phyloP scores from a whole-genome alignment of 2,797 vertebrate species.

The Periparus ater region DNA sequence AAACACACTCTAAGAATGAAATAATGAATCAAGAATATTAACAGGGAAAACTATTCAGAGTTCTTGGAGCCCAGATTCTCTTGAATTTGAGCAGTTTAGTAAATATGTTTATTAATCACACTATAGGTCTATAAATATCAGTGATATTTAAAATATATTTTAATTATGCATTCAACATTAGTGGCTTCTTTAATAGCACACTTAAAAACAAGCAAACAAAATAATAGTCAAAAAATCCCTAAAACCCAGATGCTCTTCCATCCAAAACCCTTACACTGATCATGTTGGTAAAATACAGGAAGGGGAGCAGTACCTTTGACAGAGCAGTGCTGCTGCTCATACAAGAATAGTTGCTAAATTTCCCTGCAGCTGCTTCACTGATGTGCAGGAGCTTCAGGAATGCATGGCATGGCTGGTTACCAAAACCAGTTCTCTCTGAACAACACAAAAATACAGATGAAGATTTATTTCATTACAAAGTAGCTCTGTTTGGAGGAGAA shows the following conservation, averaged over 20 bases:
- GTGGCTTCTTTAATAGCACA: not conserved
- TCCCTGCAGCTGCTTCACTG: not conserved
- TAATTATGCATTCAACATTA: not conserved
- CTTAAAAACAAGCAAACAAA: not conserved
- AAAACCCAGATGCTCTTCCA: not conserved
- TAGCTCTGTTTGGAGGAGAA: not conserved
- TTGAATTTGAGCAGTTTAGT: not conserved
- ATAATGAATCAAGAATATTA: not conserved
- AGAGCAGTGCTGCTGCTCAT: not conserved
- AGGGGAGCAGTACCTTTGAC: not conserved
- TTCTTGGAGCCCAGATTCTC: not conserved
- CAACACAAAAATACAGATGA: not conserved
- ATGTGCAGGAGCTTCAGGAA: not conserved
- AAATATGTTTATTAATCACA: not conserved
- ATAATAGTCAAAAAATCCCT: not conserved
- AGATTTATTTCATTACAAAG: not conserved
- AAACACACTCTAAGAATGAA: not conserved
- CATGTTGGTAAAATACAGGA: not conserved
- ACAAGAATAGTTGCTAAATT: not conserved
- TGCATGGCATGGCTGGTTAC: not conserved
- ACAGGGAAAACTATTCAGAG: not conserved
- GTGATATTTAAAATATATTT: not conserved
- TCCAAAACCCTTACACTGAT: not conserved
- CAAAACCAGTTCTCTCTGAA: not conserved
- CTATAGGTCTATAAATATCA: not conserved